These are phyloP conservation scores for Epistrophella euchroma DNA, from an alignment of 2,888 invertebrate species.

Conservation along the genomic window DNA sequence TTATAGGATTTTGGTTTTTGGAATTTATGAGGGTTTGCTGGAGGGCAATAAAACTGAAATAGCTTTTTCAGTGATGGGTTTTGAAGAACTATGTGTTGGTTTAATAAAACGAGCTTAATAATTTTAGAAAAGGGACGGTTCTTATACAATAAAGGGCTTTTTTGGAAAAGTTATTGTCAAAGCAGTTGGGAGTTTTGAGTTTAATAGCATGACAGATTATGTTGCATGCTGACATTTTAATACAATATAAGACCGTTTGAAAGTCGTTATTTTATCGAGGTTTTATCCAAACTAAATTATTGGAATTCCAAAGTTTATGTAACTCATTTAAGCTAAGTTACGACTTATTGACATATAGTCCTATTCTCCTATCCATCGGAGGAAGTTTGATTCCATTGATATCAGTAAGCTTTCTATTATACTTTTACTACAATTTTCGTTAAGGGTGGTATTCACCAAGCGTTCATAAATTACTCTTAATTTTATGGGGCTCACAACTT, in stretches of 20 bases:
- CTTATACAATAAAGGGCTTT: background rate
- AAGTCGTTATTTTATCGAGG: background rate
- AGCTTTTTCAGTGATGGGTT: conserved; percentile 10
- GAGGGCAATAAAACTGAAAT: conserved; percentile 16
- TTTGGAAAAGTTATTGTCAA: conserved; percentile 13
- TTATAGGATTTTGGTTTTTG: conserved; percentile 30
- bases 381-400: background rate
- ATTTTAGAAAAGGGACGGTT: conserved; percentile 23
- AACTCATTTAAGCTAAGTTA: background rate
- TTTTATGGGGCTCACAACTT: too few species aligned
- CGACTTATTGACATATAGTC: background rate
- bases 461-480: too few species aligned
- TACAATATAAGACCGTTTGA: background rate
- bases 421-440: too few species aligned
- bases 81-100: conserved; percentile 11
- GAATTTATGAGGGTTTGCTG: conserved; percentile 30
- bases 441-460: too few species aligned
- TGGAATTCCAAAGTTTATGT: background rate
- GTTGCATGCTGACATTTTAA: background rate
- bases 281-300: background rate
- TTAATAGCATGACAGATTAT: conserved; percentile 19
- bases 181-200: conserved; percentile 3
- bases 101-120: conserved; percentile 22
- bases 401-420: too few species aligned
- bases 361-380: background rate